Base-by-base conservation (phyloP, 2,113 vertebrate species). In the Anolis carolinensis region DNA sequence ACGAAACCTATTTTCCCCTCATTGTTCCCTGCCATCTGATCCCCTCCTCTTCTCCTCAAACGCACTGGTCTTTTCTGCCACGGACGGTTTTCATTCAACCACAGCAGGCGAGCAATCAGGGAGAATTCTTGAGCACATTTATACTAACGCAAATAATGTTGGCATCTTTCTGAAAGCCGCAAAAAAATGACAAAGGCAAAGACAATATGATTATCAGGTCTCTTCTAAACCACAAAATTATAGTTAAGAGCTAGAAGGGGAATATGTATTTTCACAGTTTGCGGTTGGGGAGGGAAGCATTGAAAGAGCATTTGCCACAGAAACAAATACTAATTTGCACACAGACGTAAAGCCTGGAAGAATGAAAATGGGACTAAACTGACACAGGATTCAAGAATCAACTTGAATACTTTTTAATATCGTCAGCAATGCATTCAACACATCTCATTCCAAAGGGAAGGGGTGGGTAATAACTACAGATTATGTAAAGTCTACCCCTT, bases 1-100 rank as follows among this genome's bases (percentile, higher is more conserved):
- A 55, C 9, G 6, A 16, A 52, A 76, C 20, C 0, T 0, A 76
- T 0, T 3, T 79, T 27, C 52, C n/a, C 6, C 7, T 32, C 0
- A 1, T 80, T 82, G 76, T 0, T 39, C n/a, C 4, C 39, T 21
- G 39, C 59, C 52, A 75, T 5, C 76, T 34, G 5, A 68, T 79
- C n/a, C 23, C 73, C 32, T 36, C 48, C 74, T 18, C 81, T 52
- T 27, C 77, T 59, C 25, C 36, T 59, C 20, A 21, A 50, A 39
- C 1, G 1, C 27, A 36, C 2, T 0, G 0, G 79, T 10, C 2
- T 87, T 88, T 55, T 86, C 16, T 82, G 70, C 0, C 44, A 55
- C 48, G 32, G 0, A 82, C 81, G 82, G 59, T 55, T 1, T 21
- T 21, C 20, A 32, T 30, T 70, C 67, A 85, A 9, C 23, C 81